Evolutionary conservation across 2,797 vertebrate species (phyloP).

Genomic region (Pyrocephalus nanus): DNA sequence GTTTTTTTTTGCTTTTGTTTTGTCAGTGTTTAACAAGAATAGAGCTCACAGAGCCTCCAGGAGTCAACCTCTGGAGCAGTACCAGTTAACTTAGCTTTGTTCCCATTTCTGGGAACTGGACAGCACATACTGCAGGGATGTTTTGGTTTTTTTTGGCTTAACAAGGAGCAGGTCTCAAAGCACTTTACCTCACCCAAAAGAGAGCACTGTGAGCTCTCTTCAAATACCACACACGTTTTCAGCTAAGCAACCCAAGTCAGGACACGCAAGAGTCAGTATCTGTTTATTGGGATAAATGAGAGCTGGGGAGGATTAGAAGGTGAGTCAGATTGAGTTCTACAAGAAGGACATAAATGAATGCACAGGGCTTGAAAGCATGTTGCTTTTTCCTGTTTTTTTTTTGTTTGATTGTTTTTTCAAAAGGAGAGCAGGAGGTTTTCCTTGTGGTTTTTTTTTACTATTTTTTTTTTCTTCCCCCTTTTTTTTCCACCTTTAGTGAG

Average conservation of each 20-base stretch:
- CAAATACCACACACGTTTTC: background rate
- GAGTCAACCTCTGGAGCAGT: background rate
- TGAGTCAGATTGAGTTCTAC: background rate
- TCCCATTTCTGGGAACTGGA: background rate
- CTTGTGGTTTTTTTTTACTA: background rate
- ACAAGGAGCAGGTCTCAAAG: background rate
- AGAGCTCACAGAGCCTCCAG: background rate
- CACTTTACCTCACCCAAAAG: background rate
- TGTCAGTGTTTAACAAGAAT: background rate
- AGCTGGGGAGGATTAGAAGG: background rate
- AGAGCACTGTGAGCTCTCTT: background rate
- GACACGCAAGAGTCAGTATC: background rate
- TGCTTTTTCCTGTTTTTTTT: background rate
- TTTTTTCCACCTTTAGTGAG: background rate
- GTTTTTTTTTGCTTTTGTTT: background rate
- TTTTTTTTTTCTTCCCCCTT: too few relatives aligned
- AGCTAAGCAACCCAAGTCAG: background rate
- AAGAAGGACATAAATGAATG: background rate
- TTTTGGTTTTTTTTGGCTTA: background rate
- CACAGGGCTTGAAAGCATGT: background rate
- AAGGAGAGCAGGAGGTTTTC: background rate
- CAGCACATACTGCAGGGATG: background rate
- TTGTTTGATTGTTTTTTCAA: background rate
- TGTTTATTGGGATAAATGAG: constrained; percentile 9
- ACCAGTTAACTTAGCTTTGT: background rate